Conservation (phyloP, 2,113 vertebrate genomes). For the Talpa occidentalis region DNA sequence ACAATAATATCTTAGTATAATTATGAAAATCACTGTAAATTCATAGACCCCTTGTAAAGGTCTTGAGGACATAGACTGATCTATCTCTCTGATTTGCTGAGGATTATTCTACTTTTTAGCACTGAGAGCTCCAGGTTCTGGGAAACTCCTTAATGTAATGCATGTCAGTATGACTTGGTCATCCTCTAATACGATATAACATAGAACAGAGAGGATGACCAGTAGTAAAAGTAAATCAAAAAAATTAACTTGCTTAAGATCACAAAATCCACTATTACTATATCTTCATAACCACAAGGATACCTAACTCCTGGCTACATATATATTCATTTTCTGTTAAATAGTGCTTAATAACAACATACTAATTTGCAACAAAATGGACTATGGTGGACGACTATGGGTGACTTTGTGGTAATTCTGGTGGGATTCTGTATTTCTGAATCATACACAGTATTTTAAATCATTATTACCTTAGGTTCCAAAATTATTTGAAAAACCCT, state of each 20-base stretch:
- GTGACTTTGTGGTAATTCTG: too few relatives aligned
- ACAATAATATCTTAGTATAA: neutral
- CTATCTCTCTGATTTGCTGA: neutral
- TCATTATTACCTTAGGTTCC: too few relatives aligned
- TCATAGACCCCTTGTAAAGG: neutral
- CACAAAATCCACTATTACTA: neutral
- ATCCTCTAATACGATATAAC: neutral
- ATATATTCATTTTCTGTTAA: neutral
- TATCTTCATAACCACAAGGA: neutral
- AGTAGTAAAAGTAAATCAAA: neutral
- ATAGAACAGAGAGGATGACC: neutral
- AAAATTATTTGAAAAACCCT: neutral
- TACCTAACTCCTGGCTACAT: neutral
- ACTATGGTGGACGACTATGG: too few relatives aligned
- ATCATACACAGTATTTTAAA: too few relatives aligned
- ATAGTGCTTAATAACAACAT: neutral
- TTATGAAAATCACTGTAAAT: slow-evolving; percentile 32
- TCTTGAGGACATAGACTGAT: neutral
- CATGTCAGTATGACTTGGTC: neutral
- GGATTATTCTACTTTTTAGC: neutral
- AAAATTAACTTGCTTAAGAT: slow-evolving; percentile 22
- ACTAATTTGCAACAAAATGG: neutral
- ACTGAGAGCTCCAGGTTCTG: neutral
- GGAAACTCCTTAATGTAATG: neutral
- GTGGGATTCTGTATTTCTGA: too few relatives aligned